phyloP scores from a whole-genome alignment of 1,140 invertebrate species.

The Nixonia krombeini region DNA sequence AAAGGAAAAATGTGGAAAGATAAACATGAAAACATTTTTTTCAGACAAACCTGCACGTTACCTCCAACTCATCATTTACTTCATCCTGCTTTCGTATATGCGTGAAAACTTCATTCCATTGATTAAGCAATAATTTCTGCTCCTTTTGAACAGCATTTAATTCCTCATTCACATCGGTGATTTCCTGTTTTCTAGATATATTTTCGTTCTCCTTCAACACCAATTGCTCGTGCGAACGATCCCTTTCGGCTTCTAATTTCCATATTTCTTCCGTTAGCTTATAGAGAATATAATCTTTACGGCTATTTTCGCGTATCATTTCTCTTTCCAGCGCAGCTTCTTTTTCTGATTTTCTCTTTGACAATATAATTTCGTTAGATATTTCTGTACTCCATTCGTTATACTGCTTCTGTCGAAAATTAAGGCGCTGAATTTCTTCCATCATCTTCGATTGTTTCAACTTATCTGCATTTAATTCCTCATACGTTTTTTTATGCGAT shows the following conservation, averaged over 20 bases:
- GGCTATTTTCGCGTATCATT: conserved; percentile 70
- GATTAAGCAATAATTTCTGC: conserved; percentile 76
- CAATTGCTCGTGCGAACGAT: conserved; percentile 67
- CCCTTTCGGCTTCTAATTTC: conserved; percentile 70
- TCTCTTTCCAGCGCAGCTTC: conserved; percentile 68
- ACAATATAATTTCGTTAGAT: conserved; percentile 66
- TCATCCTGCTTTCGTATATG: conserved; percentile 79
- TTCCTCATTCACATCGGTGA: conserved; percentile 77
- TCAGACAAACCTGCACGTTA: conserved; percentile 72
- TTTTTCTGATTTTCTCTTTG: conserved; percentile 72
- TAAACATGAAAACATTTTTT: conserved; percentile 5
- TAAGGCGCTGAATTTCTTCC: conserved; percentile 65
- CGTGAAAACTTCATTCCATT: conserved; percentile 81
- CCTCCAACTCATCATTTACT: conserved; percentile 74
- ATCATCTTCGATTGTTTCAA: conserved; percentile 59
- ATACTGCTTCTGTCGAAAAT: conserved; percentile 66
- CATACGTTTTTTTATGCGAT: conserved; percentile 58
- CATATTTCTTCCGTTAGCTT: conserved; percentile 72
- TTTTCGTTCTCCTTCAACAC: conserved; percentile 68
- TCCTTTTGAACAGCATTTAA: conserved; percentile 80
- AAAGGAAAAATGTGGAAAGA: too few species aligned
- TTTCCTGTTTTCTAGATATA: conserved; percentile 64
- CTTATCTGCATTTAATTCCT: conserved; percentile 62
- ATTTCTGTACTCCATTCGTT: conserved; percentile 71
- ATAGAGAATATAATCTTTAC: conserved; percentile 72